Evolutionary conservation across 2,797 vertebrate genomes (phyloP).

Genomic region (Toxotes lorentzi): DNA sequence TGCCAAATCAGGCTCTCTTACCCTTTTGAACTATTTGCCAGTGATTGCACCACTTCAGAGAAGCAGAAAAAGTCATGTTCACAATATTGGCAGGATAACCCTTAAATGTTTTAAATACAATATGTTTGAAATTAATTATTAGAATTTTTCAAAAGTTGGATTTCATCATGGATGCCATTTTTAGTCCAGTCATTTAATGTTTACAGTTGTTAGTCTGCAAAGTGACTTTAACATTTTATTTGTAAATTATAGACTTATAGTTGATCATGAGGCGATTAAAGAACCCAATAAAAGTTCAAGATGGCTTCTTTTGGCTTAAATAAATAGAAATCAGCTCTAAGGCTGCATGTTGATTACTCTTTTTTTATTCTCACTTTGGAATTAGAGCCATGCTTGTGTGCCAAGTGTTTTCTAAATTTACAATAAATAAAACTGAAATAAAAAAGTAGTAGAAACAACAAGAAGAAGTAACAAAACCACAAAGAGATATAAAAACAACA

Average conservation of each 20-base stretch:
- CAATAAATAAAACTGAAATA: not conserved
- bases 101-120: constrained; percentile 43
- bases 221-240: constrained; percentile 25
- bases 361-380: not conserved
- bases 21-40: constrained; percentile 71
- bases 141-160: constrained; percentile 13
- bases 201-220: constrained; percentile 29
- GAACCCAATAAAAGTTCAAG: constrained; percentile 16
- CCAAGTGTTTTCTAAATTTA: not conserved
- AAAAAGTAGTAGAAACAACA: not conserved
- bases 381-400: not conserved
- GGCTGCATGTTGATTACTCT: constrained; percentile 6
- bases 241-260: constrained; percentile 15
- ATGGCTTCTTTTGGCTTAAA: not conserved
- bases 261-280: constrained; percentile 43
- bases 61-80: constrained; percentile 25
- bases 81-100: constrained; percentile 28
- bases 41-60: constrained; percentile 53
- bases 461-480: not conserved
- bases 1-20: constrained; percentile 59
- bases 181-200: constrained; percentile 17
- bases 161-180: constrained; percentile 18
- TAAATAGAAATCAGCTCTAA: constrained; percentile 1
- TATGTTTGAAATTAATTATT: constrained; percentile 30
- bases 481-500: not conserved